phyloP scores from a whole-genome alignment of 2,797 vertebrate genomes.

The Anguilla pacifica region DNA sequence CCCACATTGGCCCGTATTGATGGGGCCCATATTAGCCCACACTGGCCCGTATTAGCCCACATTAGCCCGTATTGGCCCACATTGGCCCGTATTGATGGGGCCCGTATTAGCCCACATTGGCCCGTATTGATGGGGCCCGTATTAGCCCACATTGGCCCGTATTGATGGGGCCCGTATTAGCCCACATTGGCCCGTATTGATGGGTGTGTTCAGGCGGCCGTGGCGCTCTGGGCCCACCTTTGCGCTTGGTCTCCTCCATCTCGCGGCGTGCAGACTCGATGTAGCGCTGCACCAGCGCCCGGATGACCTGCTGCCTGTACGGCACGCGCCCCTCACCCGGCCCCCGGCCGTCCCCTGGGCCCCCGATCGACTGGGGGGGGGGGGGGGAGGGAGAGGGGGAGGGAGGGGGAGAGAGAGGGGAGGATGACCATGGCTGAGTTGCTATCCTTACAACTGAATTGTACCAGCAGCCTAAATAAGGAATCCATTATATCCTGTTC shows the following conservation, averaged over 20 bases:
- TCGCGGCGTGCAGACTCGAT: slow-evolving; percentile 83
- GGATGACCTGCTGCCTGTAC: slow-evolving; percentile 81
- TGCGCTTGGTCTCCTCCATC: slow-evolving; percentile 83
- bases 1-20: no score
- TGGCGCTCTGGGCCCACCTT: slow-evolving; percentile 73
- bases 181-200: not conserved
- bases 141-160: not conserved
- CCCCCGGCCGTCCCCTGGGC: not conserved
- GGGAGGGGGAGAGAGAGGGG: no score
- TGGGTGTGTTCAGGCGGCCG: not conserved
- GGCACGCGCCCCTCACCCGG: slow-evolving; percentile 59
- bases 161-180: not conserved
- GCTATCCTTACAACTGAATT: no score
- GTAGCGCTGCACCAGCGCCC: slow-evolving; percentile 84
- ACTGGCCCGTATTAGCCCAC: no score
- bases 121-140: no score
- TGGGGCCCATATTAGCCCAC: no score
- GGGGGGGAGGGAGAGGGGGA: not conserved
- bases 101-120: no score
- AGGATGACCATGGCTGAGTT: no score
- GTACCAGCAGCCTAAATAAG: no score
- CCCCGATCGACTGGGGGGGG: slow-evolving; percentile 46
- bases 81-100: no score
- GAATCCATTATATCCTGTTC: no score
- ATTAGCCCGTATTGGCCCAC: no score